Evolutionary conservation across 2,888 invertebrate species (phyloP).

Genomic region (Octonoba sinensis): DNA sequence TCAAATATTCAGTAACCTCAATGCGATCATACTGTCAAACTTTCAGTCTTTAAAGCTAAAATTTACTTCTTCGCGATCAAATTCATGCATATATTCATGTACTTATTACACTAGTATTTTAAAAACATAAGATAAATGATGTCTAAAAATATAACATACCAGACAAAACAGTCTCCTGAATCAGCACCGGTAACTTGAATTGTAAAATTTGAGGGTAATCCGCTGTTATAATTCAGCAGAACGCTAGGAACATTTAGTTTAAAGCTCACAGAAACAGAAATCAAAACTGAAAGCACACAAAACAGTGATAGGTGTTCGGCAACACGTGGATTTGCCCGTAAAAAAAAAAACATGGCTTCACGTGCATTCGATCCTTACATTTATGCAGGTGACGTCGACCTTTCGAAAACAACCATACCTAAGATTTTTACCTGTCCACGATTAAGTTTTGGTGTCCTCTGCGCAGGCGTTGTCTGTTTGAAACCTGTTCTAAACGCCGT

Average conservation of each 20-base stretch:
- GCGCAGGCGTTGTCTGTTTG: conserved; percentile 11
- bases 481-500: conserved; percentile 39
- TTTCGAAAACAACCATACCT: background rate
- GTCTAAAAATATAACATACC: conserved; percentile 75
- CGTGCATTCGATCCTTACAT: background rate
- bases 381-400: background rate
- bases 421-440: background rate
- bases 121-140: background rate
- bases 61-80: no score
- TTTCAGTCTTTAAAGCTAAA: no score
- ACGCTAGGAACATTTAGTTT: conserved; percentile 90
- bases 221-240: conserved; percentile 89
- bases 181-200: conserved; percentile 83
- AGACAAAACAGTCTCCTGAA: conserved; percentile 87
- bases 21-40: no score
- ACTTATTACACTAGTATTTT: background rate
- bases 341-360: background rate
- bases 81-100: no score
- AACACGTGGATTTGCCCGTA: background rate
- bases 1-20: no score
- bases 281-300: background rate
- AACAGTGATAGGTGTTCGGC: background rate
- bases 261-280: background rate
- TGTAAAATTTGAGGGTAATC: conserved; percentile 88
- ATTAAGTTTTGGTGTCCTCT: background rate